phyloP scores from a whole-genome alignment of 2,888 invertebrate species.

The Cryptops parisi region DNA sequence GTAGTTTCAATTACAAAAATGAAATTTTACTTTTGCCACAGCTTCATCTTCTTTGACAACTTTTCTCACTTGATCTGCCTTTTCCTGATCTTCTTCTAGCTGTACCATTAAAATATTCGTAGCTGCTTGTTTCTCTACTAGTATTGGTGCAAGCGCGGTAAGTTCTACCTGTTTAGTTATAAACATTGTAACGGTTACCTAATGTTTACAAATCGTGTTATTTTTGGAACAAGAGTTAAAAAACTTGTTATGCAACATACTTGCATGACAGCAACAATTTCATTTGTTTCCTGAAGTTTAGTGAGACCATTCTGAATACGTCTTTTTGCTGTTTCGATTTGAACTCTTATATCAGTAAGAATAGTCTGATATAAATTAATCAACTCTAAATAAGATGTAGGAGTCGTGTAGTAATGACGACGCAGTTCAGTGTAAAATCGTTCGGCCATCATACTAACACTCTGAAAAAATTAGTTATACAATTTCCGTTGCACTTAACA shows the following conservation, averaged over 20 bases:
- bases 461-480: conserved; percentile 44
- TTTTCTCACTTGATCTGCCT: conserved; percentile 63
- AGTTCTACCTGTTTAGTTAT: conserved; percentile 56
- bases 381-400: conserved; percentile 76
- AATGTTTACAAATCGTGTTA: not conserved
- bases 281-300: conserved; percentile 4
- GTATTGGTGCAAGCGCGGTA: conserved; percentile 60
- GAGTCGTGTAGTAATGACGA: conserved; percentile 76
- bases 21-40: conserved; percentile 59
- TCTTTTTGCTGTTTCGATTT: conserved; percentile 47
- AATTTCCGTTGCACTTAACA: no score
- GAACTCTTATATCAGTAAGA: conserved; percentile 50
- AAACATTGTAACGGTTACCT: not conserved
- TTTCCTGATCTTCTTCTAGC: conserved; percentile 61
- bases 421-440: conserved; percentile 66
- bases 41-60: conserved; percentile 71
- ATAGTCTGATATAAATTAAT: conserved; percentile 60
- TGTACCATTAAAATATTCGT: conserved; percentile 58
- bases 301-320: conserved; percentile 60
- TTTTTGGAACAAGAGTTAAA: no score
- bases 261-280: conserved; percentile 7
- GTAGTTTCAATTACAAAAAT: no score
- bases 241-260: not conserved
- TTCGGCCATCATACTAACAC: conserved; percentile 62
- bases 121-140: conserved; percentile 59